Conservation (phyloP, 2,888 invertebrate genomes). For the Rutpela maculata region DNA sequence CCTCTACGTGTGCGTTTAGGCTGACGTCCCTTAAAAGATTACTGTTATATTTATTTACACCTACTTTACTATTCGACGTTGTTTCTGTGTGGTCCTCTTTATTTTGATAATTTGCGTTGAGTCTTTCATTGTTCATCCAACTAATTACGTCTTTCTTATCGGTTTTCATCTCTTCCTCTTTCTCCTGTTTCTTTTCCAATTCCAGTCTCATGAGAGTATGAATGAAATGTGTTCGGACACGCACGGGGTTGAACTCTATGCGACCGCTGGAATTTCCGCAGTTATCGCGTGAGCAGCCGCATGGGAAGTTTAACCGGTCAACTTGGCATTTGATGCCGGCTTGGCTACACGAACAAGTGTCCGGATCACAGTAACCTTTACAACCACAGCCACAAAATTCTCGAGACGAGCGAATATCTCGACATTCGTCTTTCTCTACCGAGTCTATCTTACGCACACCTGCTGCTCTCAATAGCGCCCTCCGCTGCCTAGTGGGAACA, state of each 20-base stretch:
- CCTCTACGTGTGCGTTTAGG: conserved; percentile 77
- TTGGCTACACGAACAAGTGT: conserved; percentile 94
- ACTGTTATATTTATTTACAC: conserved; percentile 68
- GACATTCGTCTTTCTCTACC: conserved; percentile 94
- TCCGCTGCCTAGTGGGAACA: conserved; percentile 92
- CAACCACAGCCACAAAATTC: conserved; percentile 97
- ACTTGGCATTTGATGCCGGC: conserved; percentile 99
- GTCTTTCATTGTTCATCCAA: conserved; percentile 75
- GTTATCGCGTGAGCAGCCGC: conserved; percentile 95
- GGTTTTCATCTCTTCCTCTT: conserved; percentile 74
- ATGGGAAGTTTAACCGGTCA: conserved; percentile 96
- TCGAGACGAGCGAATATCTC: conserved; percentile 91
- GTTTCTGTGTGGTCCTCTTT: conserved; percentile 47
- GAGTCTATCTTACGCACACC: conserved; percentile 96
- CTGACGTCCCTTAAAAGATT: conserved; percentile 76
- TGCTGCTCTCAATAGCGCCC: conserved; percentile 91
- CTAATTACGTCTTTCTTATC: conserved; percentile 73
- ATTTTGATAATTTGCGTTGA: conserved; percentile 65
- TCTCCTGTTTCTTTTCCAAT: conserved; percentile 87
- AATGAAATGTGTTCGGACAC: conserved; percentile 97
- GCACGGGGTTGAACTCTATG: conserved; percentile 96
- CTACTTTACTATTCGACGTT: conserved; percentile 42
- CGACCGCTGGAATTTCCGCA: conserved; percentile 95
- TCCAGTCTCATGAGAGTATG: conserved; percentile 96
- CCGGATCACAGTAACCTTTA: conserved; percentile 95